A percentile compares a stretch with the other conserved stretches of the same genome.
Evolutionary conservation across 2,888 invertebrate genomes (phyloP).

Genomic region (Hipparchia sbordonii): DNA sequence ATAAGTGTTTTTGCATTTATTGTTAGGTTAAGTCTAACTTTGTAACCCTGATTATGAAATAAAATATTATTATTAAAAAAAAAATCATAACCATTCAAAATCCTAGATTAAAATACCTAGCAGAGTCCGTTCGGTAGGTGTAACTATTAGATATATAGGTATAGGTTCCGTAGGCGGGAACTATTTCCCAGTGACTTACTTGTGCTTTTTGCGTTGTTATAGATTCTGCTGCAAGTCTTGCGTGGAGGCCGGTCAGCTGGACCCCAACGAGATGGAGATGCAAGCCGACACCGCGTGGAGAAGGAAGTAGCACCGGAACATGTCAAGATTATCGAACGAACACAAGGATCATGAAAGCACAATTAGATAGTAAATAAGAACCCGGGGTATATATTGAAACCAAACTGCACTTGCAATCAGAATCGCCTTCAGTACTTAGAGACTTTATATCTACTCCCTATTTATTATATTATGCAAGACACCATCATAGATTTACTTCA

Average conservation of each 20-base stretch:
- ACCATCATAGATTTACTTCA: too few species aligned
- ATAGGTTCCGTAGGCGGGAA: too few species aligned
- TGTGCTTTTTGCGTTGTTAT: background rate
- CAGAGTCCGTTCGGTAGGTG: too few species aligned
- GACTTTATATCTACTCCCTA: too few species aligned
- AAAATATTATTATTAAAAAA: too few species aligned
- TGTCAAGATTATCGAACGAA: background rate
- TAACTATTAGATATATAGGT: too few species aligned
- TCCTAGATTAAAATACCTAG: too few species aligned
- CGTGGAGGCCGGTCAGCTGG: constrained; percentile 91
- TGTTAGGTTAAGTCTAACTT: too few species aligned
- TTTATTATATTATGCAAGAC: too few species aligned
- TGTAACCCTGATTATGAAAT: too few species aligned
- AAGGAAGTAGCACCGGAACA: constrained; percentile 34
- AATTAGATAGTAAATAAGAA: background rate
- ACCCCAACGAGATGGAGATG: constrained; percentile 55
- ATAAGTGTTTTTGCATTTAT: too few species aligned
- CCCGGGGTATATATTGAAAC: background rate
- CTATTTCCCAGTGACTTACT: background rate
- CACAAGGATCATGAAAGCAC: background rate
- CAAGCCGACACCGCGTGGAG: constrained; percentile 57
- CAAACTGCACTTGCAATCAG: background rate
- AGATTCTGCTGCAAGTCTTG: constrained; percentile 97
- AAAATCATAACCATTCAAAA: too few species aligned
- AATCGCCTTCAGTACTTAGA: background rate